These are phyloP conservation scores for Neolamprologus tretocephalus DNA, from an alignment of 2,113 vertebrate species.

Conservation along the genomic window DNA sequence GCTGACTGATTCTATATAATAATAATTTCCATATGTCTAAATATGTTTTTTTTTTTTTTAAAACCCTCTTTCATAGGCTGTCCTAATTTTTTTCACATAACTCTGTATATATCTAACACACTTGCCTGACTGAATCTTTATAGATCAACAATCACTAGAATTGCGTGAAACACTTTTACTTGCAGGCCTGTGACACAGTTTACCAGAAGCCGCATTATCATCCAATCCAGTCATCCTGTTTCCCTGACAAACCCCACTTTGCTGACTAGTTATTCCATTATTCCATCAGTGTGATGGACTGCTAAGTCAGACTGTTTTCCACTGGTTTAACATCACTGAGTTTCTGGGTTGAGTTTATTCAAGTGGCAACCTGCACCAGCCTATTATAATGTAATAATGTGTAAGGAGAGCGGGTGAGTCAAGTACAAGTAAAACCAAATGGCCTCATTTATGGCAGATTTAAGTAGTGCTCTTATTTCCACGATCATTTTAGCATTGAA, in stretches of 20 bases:
- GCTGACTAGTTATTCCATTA: not conserved
- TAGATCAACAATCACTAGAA: conserved; percentile 15
- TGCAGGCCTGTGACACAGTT: not conserved
- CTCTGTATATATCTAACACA: not conserved
- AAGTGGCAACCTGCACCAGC: not conserved
- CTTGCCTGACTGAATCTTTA: not conserved
- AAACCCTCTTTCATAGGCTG: not conserved
- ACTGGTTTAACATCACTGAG: not conserved
- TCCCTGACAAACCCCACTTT: conserved; percentile 6
- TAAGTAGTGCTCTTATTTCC: conserved; percentile 2
- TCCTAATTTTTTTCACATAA: not conserved
- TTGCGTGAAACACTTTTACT: not conserved
- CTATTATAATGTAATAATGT: not conserved
- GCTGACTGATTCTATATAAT: not conserved
- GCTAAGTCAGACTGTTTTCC: not conserved
- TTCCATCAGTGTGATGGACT: not conserved
- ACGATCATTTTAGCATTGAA: not conserved
- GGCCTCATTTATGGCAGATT: conserved; percentile 1
- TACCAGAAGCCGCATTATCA: not conserved
- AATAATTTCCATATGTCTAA: not conserved
- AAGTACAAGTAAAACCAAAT: conserved; percentile 24
- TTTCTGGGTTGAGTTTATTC: not conserved
- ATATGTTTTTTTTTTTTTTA: not conserved
- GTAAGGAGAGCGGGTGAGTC: not conserved
- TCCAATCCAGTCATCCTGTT: not conserved